These are phyloP conservation scores for Cardiocondyla obscurior DNA, from an alignment of 1,140 invertebrate genomes.

Conservation along the genomic window DNA sequence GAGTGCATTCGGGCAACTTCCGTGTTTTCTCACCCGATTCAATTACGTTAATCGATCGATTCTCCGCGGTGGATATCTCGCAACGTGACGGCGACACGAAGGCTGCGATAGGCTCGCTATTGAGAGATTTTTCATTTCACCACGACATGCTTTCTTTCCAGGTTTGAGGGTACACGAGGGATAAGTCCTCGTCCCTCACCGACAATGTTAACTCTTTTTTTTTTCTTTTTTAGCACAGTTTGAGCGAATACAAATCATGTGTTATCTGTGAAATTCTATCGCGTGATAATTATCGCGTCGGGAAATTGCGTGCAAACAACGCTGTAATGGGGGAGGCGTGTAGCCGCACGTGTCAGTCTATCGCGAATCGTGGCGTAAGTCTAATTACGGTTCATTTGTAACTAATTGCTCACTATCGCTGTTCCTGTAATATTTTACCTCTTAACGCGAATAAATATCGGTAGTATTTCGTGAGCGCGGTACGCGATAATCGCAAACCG, in stretches of 20 bases:
- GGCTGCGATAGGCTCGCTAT: neutral
- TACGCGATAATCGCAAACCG: neutral
- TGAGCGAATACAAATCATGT: constrained; percentile 12
- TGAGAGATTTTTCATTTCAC: neutral
- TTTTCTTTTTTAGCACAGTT: neutral
- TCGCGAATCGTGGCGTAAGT: neutral
- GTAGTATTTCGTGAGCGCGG: neutral
- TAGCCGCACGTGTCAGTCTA: neutral
- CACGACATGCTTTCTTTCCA: neutral
- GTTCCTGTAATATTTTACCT: neutral
- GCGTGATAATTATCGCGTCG: constrained; percentile 5
- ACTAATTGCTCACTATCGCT: neutral
- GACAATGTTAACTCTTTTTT: constrained; percentile 32
- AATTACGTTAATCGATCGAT: constrained; percentile 61
- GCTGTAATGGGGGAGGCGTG: neutral
- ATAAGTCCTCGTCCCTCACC: neutral
- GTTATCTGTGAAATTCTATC: neutral
- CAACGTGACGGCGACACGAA: constrained; percentile 6
- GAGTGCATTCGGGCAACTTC: neutral
- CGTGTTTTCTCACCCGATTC: constrained; percentile 41
- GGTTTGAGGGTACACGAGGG: neutral
- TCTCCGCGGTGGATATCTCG: neutral
- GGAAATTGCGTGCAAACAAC: neutral
- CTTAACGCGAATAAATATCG: neutral
- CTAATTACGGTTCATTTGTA: constrained; percentile 33